Evolutionary conservation across 2,888 invertebrate genomes (phyloP).

Genomic region (Muschampia plurimacula): DNA sequence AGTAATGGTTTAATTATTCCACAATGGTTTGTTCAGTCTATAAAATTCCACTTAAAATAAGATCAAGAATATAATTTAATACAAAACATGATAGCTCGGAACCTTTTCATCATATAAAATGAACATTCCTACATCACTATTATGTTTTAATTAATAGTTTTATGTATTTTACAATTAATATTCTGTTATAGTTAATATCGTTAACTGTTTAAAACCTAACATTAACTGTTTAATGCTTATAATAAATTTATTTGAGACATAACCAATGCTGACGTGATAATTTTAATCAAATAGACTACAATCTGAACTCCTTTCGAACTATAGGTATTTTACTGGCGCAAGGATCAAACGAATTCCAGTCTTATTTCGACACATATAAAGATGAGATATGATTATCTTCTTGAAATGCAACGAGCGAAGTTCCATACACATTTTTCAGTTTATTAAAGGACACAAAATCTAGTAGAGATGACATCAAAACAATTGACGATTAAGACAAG

Average conservation of each 20-base stretch:
- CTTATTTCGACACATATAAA: neutral
- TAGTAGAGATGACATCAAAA: neutral
- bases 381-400: neutral
- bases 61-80: neutral
- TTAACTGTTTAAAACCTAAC: neutral
- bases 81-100: neutral
- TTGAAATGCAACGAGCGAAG: neutral
- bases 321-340: neutral
- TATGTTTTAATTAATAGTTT: slow-evolving; percentile 19
- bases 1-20: neutral
- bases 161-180: slow-evolving; percentile 13
- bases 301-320: neutral
- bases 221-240: neutral
- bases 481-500: neutral
- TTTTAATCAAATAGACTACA: slow-evolving; percentile 20
- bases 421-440: slow-evolving; percentile 14
- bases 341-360: neutral
- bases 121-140: neutral
- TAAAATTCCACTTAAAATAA: neutral
- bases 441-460: neutral
- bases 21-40: too few relatives aligned
- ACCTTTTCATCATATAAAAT: neutral
- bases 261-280: slow-evolving; percentile 13
- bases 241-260: slow-evolving; percentile 22
- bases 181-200: slow-evolving; percentile 10